A percentile compares a stretch with the other conserved stretches of the same genome.
These are phyloP conservation scores for Ameiurus melas DNA, from an alignment of 2,113 vertebrate genomes.

Conservation along the genomic window DNA sequence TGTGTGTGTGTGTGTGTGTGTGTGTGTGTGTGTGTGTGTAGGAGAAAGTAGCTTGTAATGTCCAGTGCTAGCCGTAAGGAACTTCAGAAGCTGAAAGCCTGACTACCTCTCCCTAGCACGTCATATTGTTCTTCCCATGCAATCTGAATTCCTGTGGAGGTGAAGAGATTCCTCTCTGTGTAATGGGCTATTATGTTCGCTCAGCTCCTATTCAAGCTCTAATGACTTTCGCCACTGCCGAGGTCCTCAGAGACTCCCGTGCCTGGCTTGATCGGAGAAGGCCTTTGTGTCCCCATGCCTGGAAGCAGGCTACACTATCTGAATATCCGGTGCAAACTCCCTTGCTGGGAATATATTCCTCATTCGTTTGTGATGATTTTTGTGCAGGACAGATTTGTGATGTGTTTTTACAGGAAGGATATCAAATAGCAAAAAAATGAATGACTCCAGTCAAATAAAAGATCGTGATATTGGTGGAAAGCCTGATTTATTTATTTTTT, in stretches of 20 bases:
- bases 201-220: constrained; percentile 64
- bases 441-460: not conserved
- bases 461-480: not conserved
- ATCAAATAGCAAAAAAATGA: not conserved
- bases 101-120: constrained; percentile 56
- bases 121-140: constrained; percentile 65
- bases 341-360: not conserved
- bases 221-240: constrained; percentile 61
- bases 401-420: not conserved
- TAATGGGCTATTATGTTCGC: constrained; percentile 69
- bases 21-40: constrained; percentile 9
- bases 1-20: not conserved
- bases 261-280: constrained; percentile 48
- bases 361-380: not conserved
- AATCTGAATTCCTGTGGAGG: constrained; percentile 66
- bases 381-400: not conserved
- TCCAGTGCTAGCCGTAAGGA: constrained; percentile 42
- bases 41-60: constrained; percentile 20
- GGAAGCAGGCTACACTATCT: not conserved
- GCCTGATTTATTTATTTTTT: not conserved
- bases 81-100: constrained; percentile 60
- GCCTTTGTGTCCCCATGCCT: no score
- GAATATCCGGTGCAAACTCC: not conserved
- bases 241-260: constrained; percentile 62
- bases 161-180: constrained; percentile 66